A percentile compares a stretch with the other conserved stretches of the same genome.
These are phyloP conservation scores for Tetrao urogallus DNA, from an alignment of 2,113 vertebrate species.

Conservation along the genomic window DNA sequence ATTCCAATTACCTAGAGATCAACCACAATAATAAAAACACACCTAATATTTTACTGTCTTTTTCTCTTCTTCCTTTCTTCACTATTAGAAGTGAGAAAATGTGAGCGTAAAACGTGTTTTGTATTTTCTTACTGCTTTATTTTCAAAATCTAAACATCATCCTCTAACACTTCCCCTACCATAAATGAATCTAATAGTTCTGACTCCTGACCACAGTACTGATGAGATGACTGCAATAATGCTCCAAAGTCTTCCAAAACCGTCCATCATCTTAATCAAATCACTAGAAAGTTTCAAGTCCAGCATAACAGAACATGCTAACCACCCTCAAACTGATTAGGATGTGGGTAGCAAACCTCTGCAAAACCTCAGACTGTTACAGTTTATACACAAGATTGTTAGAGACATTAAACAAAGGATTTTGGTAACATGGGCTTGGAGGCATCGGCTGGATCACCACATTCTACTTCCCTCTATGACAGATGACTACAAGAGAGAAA, in stretches of 20 bases:
- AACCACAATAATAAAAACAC: conserved; percentile 23
- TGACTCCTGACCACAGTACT: not conserved
- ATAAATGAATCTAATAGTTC: not conserved
- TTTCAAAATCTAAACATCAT: conserved; percentile 38
- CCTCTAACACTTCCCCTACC: not conserved
- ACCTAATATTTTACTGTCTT: conserved; percentile 18
- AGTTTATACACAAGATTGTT: not conserved
- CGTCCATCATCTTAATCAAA: not conserved
- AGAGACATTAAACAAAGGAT: not conserved
- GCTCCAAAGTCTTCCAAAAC: not conserved
- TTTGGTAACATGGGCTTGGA: not conserved
- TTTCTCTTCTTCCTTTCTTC: conserved; percentile 6
- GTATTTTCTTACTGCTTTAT: conserved; percentile 46
- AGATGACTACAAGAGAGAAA: not conserved
- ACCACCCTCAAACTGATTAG: not conserved
- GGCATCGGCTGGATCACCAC: not conserved
- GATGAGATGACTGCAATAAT: not conserved
- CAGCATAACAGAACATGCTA: not conserved
- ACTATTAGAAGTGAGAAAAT: not conserved
- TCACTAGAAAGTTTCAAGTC: not conserved
- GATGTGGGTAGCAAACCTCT: not conserved
- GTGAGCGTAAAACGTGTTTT: not conserved
- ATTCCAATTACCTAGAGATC: not conserved
- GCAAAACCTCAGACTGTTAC: not conserved
- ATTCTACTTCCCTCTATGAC: not conserved